Base-by-base conservation (phyloP, 2,113 vertebrate species). In the Eidolon helvum region DNA sequence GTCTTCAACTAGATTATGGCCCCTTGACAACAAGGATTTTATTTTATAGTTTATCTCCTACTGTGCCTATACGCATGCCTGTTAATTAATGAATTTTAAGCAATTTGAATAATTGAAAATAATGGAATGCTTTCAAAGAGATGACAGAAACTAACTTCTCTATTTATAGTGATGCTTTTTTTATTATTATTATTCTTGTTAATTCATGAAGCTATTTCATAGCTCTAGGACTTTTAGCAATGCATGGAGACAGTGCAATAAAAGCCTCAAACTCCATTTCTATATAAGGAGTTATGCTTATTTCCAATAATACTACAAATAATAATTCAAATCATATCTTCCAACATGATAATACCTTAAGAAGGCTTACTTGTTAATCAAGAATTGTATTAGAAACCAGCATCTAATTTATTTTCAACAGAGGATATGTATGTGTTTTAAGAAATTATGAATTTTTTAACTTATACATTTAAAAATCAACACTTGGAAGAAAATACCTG, bases 31-130 rank as follows among this genome's bases (percentile, higher is more conserved):
- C 65, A 71, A 21, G 35, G 24, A 96, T 10, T 45, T 48, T 55
- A 71, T 55, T 59, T 71, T 83, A 57, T 55, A 69, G 65, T 66
- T 71, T 71, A 43, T 69, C 55, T 91, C 82, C 80, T 59, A 68
- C 55, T 30, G 66, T n/a, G 40, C 69, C 82, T 93, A 18, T 40
- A 18, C 16, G 69, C 45, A 57, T n/a, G 59, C 57, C 48, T 94
- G 26, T 72, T 84, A 78, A 22, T 74, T 93, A 95, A 84, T 79
- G 75, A 94, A 90, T 92, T 90, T 71, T 90, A 80, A 85, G 38
- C 28, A 75, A 61, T 84, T 96, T 90, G 33, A 79, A 80, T 87
- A 94, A 90, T 92, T 92, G 89, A 87, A 95, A 95, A 92, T 84
- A 91, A 78, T 84, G 45, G 35, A 61, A 43, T 30, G 35, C 7